Evolutionary conservation across 1,140 invertebrate genomes (phyloP).

Genomic region (Manduca sexta): DNA sequence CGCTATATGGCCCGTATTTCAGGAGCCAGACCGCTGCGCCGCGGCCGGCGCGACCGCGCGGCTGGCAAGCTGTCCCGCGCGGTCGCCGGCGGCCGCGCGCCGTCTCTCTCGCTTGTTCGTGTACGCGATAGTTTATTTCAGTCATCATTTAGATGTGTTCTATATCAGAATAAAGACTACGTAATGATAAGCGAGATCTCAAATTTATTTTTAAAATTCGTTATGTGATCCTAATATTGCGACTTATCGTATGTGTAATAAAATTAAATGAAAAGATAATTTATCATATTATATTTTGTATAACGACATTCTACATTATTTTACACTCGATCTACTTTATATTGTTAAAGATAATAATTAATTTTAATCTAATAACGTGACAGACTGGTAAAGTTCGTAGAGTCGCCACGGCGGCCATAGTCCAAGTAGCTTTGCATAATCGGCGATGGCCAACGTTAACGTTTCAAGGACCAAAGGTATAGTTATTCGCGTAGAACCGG

Average conservation of each 20-base stretch:
- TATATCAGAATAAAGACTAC: constrained; percentile 71
- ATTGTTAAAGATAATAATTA: constrained; percentile 72
- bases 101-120: constrained; percentile 52
- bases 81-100: constrained; percentile 6
- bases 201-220: constrained; percentile 72
- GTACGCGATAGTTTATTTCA: constrained; percentile 58
- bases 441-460: constrained; percentile 68
- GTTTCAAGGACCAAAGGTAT: constrained; percentile 72
- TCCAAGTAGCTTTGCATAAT: constrained; percentile 72
- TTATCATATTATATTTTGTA: constrained; percentile 73
- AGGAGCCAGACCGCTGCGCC: constrained; percentile 1
- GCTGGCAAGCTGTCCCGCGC: background rate
- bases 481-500: constrained; percentile 72
- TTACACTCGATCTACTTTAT: constrained; percentile 70
- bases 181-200: constrained; percentile 73
- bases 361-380: constrained; percentile 73
- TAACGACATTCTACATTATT: constrained; percentile 70
- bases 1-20: constrained; percentile 3
- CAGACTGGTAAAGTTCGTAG: constrained; percentile 73
- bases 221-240: constrained; percentile 69
- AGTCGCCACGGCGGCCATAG: constrained; percentile 69
- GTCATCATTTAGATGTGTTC: constrained; percentile 66
- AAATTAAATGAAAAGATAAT: constrained; percentile 65
- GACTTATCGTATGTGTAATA: constrained; percentile 65
- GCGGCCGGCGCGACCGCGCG: background rate